Evolutionary conservation across 37 sponge, comb jelly and placozoan species (phyloP).

Genomic region (Mnemiopsis leidyi): DNA sequence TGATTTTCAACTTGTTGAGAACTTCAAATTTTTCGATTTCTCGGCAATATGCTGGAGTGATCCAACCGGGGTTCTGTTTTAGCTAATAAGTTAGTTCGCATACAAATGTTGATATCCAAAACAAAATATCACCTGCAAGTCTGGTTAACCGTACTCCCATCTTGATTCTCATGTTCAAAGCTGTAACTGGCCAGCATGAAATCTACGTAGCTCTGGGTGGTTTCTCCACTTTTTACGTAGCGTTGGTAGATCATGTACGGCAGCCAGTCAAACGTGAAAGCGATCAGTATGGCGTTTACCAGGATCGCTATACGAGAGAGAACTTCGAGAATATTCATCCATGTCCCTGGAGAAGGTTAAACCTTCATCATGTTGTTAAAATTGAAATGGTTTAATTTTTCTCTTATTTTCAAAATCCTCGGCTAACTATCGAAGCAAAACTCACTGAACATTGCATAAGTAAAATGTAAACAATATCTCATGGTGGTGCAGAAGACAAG

Average conservation of each 20-base stretch:
- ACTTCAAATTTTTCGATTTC: too few relatives aligned
- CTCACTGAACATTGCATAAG: too few relatives aligned
- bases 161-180: neutral
- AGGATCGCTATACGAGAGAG: slow-evolving; percentile 55
- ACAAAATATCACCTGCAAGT: slow-evolving; percentile 29
- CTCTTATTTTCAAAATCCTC: too few relatives aligned
- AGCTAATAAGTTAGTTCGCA: neutral
- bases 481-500: too few relatives aligned
- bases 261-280: slow-evolving; percentile 40
- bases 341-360: too few relatives aligned
- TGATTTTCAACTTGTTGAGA: too few relatives aligned
- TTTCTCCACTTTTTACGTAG: neutral
- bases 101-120: neutral
- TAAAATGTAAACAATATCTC: too few relatives aligned
- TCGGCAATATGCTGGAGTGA: too few relatives aligned
- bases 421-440: too few relatives aligned
- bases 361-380: too few relatives aligned
- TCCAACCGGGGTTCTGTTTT: neutral
- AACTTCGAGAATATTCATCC: slow-evolving; percentile 62
- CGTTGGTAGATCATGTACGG: slow-evolving; percentile 18
- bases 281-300: slow-evolving; percentile 35
- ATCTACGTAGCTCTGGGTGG: neutral
- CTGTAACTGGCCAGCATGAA: slow-evolving; percentile 35
- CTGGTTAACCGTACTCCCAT: neutral
- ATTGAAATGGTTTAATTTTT: too few relatives aligned